These are phyloP conservation scores for Ophonus ardosiacus DNA, from an alignment of 2,888 invertebrate genomes.

Conservation along the genomic window DNA sequence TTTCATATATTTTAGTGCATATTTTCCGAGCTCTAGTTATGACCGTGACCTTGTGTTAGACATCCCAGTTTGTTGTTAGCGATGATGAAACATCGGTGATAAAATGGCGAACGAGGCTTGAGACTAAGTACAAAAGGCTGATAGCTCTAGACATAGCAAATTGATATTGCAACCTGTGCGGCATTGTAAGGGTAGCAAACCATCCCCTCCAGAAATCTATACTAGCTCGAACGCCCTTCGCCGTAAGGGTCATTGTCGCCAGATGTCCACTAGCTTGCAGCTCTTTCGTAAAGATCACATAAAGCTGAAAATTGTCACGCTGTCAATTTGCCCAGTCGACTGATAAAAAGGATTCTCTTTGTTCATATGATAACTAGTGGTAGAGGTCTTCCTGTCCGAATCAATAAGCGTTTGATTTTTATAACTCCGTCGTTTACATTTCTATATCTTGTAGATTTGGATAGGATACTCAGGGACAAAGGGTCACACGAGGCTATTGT, in stretches of 20 bases:
- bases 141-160: slow-evolving; percentile 56
- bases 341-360: slow-evolving; percentile 59
- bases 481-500: neutral
- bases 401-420: slow-evolving; percentile 61
- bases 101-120: slow-evolving; percentile 38
- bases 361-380: slow-evolving; percentile 62
- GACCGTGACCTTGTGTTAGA: neutral
- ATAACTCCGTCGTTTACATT: slow-evolving; percentile 50
- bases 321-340: slow-evolving; percentile 61
- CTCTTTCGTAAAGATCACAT: slow-evolving; percentile 55
- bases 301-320: slow-evolving; percentile 59
- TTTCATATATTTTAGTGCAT: no score
- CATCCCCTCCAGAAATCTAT: slow-evolving; percentile 40
- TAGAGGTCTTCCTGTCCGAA: slow-evolving; percentile 24
- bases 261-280: slow-evolving; percentile 36
- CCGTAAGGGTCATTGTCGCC: slow-evolving; percentile 56
- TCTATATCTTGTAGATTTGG: slow-evolving; percentile 22
- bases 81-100: slow-evolving; percentile 34
- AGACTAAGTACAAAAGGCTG: slow-evolving; percentile 49
- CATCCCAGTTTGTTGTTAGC: slow-evolving; percentile 24
- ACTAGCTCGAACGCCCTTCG: slow-evolving; percentile 42
- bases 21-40: no score
- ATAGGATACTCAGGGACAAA: neutral
- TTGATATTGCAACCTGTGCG: slow-evolving; percentile 62
- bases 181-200: neutral